phyloP scores from a whole-genome alignment of 2,113 vertebrate genomes.

The Morphnarchus princeps region DNA sequence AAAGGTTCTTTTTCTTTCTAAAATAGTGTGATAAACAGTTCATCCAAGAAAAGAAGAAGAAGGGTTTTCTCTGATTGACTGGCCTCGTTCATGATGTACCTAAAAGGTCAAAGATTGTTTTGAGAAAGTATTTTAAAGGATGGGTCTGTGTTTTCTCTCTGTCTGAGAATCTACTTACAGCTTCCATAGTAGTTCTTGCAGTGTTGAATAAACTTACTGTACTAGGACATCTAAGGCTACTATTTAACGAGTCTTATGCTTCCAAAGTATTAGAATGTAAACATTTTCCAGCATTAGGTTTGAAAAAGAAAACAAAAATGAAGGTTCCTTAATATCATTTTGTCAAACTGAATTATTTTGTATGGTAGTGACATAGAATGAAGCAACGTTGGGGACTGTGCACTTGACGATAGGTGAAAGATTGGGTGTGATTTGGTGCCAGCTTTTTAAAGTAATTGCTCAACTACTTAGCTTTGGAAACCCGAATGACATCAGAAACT shows the following conservation, averaged over 20 bases:
- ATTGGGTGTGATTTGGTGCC: neutral
- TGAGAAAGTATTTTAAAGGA: slow-evolving; percentile 58
- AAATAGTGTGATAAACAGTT: neutral
- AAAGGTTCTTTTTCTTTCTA: neutral
- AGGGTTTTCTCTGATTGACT: slow-evolving; percentile 45
- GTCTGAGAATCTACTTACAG: slow-evolving; percentile 28
- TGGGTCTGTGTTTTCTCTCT: slow-evolving; percentile 59
- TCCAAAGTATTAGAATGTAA: neutral
- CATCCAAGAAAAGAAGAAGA: neutral
- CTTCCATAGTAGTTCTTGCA: neutral
- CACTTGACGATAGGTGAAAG: accelerated
- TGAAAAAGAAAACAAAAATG: neutral
- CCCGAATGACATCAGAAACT: neutral
- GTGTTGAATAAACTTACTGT: neutral
- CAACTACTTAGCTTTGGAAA: neutral
- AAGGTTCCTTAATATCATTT: neutral
- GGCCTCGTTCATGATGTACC: slow-evolving; percentile 47
- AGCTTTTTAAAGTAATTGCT: neutral
- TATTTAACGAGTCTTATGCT: neutral
- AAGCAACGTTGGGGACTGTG: accelerated
- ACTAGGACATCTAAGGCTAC: neutral
- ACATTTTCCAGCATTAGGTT: neutral
- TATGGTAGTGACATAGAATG: neutral
- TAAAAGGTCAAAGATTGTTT: slow-evolving; percentile 62
- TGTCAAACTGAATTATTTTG: neutral